These are phyloP conservation scores for Glareola pratincola DNA, from an alignment of 2,113 vertebrate species.

Conservation along the genomic window DNA sequence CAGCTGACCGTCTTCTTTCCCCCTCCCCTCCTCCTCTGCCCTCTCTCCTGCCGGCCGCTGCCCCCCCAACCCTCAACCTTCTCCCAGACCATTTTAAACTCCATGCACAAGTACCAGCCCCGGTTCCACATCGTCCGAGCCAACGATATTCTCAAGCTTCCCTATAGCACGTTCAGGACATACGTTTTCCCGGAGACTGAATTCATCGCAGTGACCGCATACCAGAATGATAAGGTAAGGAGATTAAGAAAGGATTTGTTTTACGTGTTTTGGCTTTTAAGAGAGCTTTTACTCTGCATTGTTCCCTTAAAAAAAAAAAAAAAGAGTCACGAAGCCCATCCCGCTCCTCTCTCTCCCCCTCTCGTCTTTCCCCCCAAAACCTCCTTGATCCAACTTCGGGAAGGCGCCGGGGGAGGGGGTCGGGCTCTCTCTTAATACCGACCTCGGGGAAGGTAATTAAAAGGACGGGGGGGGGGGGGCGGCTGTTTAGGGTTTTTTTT, in stretches of 20 bases:
- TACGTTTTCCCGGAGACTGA: slow-evolving; percentile 98
- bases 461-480: background rate
- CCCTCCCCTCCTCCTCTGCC: background rate
- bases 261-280: slow-evolving; percentile 55
- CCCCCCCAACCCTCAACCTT: too few relatives aligned
- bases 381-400: background rate
- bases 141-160: slow-evolving; percentile 96
- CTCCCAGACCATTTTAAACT: slow-evolving; percentile 94
- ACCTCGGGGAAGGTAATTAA: background rate
- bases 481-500: background rate
- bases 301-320: slow-evolving; percentile 19
- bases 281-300: slow-evolving; percentile 23
- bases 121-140: slow-evolving; percentile 97
- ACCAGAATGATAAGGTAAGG: slow-evolving; percentile 99
- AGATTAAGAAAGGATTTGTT: slow-evolving; percentile 53
- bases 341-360: background rate
- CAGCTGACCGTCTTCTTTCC: slow-evolving; percentile 20
- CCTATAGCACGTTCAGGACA: slow-evolving; percentile 96
- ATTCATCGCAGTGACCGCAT: slow-evolving; percentile 98
- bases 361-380: background rate
- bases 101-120: slow-evolving; percentile 99
- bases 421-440: background rate
- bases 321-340: slow-evolving; percentile 1
- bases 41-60: background rate
- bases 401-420: background rate